phyloP scores from a whole-genome alignment of 1,140 invertebrate species.

The Atta colombica region DNA sequence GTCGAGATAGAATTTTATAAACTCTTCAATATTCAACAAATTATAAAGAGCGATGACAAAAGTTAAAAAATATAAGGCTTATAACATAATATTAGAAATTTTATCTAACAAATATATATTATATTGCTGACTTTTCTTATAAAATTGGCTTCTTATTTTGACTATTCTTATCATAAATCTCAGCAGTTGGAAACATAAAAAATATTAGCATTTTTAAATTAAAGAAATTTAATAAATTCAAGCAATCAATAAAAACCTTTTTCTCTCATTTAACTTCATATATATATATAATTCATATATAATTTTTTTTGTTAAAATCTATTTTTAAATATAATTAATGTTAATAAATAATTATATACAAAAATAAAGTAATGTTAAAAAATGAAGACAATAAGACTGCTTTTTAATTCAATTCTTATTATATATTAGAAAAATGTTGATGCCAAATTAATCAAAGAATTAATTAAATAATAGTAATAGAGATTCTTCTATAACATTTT shows the following conservation, averaged over 20 bases:
- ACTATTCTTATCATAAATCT: no score
- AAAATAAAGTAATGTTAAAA: background rate
- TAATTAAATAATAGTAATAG: background rate
- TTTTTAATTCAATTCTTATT: background rate
- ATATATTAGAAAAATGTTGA: background rate
- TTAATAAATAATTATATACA: background rate
- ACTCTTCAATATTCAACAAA: background rate
- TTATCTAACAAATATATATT: background rate
- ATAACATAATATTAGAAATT: background rate
- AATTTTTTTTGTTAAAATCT: conserved; percentile 11
- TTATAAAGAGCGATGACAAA: background rate
- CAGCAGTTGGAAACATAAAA: background rate
- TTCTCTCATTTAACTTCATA: background rate
- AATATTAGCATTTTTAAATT: background rate
- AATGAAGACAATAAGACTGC: background rate
- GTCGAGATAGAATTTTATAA: background rate
- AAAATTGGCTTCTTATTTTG: background rate
- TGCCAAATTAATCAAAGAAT: background rate
- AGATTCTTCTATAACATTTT: background rate
- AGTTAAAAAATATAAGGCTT: background rate
- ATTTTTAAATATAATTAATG: background rate
- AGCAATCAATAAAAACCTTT: background rate
- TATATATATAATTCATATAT: no score
- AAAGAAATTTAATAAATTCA: background rate
- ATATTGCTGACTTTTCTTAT: background rate